Evolutionary conservation across 2,888 invertebrate species (phyloP).

Genomic region (Clitarchus hookeri): DNA sequence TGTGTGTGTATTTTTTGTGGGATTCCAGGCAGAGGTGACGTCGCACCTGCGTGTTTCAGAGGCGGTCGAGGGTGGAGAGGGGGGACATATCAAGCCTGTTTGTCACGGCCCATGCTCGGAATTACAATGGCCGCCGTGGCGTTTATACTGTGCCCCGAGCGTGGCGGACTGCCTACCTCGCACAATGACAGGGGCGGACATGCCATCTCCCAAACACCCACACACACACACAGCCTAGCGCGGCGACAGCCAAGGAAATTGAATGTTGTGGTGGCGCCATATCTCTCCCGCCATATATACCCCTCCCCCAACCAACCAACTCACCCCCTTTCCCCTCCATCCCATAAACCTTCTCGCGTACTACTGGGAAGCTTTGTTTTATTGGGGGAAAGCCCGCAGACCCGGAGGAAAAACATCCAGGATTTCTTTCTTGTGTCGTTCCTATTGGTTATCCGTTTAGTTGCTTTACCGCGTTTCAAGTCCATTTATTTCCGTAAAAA

Average conservation of each 20-base stretch:
- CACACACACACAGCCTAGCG: background rate
- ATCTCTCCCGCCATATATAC: background rate
- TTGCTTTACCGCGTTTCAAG: too few relatives aligned
- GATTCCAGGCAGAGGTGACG: background rate
- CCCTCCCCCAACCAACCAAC: background rate
- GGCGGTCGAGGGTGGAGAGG: too few relatives aligned
- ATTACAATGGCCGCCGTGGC: background rate
- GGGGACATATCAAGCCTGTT: background rate
- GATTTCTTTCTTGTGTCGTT: too few relatives aligned
- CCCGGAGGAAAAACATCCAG: too few relatives aligned
- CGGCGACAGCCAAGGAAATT: background rate
- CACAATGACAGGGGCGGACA: background rate
- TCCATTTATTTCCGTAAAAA: too few relatives aligned
- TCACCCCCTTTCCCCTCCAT: background rate
- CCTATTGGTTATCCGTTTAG: too few relatives aligned
- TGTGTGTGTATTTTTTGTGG: background rate
- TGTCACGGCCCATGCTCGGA: background rate
- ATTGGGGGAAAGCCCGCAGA: too few relatives aligned
- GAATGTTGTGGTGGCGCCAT: background rate
- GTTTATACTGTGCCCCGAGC: background rate
- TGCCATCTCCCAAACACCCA: background rate
- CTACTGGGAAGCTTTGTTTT: background rate
- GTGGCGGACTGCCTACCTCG: background rate
- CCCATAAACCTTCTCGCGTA: background rate
- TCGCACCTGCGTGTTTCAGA: background rate